phyloP scores from a whole-genome alignment of 2,113 vertebrate species.

The Python bivittatus region DNA sequence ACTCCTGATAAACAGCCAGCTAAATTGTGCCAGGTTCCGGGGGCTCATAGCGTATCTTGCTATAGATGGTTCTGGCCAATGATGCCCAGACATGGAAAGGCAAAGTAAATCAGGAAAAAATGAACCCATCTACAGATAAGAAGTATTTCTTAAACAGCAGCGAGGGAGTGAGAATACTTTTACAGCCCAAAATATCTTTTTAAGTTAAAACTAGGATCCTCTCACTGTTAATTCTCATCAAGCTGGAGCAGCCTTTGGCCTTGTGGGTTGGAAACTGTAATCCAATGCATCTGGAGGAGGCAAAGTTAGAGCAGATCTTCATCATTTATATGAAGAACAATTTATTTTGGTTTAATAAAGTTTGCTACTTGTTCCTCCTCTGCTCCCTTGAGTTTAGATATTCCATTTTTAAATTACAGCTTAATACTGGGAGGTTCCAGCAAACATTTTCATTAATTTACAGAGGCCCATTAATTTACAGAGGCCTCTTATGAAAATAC shows the following conservation, averaged over 20 bases:
- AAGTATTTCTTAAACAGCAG: neutral
- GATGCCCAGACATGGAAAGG: slow-evolving; percentile 26
- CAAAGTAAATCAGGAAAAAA: neutral
- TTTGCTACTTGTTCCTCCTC: neutral
- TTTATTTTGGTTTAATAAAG: neutral
- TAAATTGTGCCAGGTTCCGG: slow-evolving; percentile 30
- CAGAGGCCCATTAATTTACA: neutral
- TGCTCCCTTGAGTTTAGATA: neutral
- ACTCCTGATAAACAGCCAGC: slow-evolving; percentile 34
- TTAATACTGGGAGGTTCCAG: neutral
- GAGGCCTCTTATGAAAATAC: neutral
- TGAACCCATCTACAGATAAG: neutral
- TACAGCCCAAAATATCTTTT: neutral
- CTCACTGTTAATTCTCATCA: neutral
- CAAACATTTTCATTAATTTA: neutral
- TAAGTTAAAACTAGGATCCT: neutral
- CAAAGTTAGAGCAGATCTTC: neutral
- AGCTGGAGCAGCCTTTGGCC: neutral
- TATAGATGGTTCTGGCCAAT: slow-evolving; percentile 29
- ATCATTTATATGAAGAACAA: neutral
- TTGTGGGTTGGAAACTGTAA: neutral
- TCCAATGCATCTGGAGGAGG: neutral
- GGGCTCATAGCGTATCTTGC: slow-evolving; percentile 32
- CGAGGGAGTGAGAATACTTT: neutral
- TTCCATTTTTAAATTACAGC: neutral